Evolutionary conservation across 2,797 vertebrate genomes (phyloP).

Genomic region (Poecilia picta): DNA sequence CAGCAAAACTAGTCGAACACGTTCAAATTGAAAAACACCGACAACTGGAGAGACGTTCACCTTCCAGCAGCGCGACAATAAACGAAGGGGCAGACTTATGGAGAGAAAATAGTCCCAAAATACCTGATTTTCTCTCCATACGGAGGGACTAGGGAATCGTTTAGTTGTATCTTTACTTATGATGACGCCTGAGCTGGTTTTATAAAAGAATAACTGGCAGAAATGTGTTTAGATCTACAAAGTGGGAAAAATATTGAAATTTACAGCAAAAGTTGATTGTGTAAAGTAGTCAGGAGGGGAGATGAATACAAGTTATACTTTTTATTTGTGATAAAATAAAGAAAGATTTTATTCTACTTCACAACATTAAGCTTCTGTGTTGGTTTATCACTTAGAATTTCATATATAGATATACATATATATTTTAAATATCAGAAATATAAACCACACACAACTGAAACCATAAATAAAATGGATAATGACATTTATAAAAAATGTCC

Average conservation of each 20-base stretch:
- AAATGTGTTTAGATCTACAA: not conserved
- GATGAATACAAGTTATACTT: not conserved
- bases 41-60: not conserved
- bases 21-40: not conserved
- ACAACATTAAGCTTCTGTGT: not conserved
- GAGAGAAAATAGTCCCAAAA: too few species aligned
- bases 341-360: not conserved
- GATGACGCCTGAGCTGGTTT: not conserved
- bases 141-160: not conserved
- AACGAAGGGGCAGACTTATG: not conserved
- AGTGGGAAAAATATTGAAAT: not conserved
- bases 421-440: too few species aligned
- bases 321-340: not conserved
- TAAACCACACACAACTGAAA: too few species aligned
- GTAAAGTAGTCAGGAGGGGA: not conserved
- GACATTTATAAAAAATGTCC: too few species aligned
- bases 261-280: not conserved
- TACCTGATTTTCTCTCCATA: too few species aligned
- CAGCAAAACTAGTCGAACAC: not conserved
- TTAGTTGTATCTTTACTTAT: not conserved
- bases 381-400: not conserved
- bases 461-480: too few species aligned
- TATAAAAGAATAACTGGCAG: not conserved
- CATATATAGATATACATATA: too few species aligned
- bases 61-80: not conserved